phyloP scores from a whole-genome alignment of 1,140 invertebrate species.

The Meloidogyne exigua region DNA sequence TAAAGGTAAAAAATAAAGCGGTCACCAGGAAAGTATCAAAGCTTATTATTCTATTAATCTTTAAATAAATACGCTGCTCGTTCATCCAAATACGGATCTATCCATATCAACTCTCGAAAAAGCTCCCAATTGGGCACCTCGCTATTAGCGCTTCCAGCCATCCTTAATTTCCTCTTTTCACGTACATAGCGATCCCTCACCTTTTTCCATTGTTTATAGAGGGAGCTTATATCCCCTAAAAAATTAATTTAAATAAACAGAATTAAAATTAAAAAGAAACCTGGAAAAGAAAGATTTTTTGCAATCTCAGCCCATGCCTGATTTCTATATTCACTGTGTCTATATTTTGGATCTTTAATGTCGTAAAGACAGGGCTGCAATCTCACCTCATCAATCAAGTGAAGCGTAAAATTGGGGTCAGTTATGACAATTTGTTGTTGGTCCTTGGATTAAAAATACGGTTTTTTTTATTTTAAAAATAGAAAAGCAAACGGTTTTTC shows the following conservation, averaged over 20 bases:
- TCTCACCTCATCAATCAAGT: constrained; percentile 35
- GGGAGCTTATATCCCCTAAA: constrained; percentile 39
- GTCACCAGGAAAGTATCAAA: too few species aligned
- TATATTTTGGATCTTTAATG: constrained; percentile 43
- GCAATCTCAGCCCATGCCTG: constrained; percentile 41
- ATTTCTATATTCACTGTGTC: constrained; percentile 39
- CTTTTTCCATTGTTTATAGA: constrained; percentile 50
- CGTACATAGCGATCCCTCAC: constrained; percentile 41
- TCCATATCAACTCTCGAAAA: constrained; percentile 40
- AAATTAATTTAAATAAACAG: neutral
- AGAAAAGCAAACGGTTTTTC: constrained; percentile 25
- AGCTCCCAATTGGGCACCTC: constrained; percentile 39
- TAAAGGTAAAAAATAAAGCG: too few species aligned
- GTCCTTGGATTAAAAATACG: constrained; percentile 29
- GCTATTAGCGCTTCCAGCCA: constrained; percentile 22
- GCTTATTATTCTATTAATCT: too few species aligned
- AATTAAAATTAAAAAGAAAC: constrained; percentile 12
- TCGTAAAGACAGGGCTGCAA: constrained; percentile 37
- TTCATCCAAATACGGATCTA: constrained; percentile 43
- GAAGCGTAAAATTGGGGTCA: constrained; percentile 36
- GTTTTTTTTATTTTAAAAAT: neutral
- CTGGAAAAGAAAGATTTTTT: constrained; percentile 41
- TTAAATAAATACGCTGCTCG: constrained; percentile 34
- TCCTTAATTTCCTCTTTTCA: constrained; percentile 44
- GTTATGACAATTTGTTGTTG: constrained; percentile 40